Base-by-base conservation (phyloP, 2,888 invertebrate genomes). In the Stegophylla sp. region DNA sequence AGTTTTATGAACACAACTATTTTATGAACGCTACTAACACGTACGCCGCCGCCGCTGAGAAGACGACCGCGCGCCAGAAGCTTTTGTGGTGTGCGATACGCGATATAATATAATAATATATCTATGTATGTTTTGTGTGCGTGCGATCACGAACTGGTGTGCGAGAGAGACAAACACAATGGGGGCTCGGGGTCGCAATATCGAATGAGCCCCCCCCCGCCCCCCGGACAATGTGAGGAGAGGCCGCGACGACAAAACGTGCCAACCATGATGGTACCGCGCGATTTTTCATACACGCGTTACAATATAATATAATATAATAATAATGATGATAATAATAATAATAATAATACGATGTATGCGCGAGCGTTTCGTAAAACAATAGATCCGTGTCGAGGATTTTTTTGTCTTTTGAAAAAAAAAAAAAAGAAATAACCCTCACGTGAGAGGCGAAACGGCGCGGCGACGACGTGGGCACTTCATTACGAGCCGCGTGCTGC, bases 221-320 rank as follows among this genome's bases (percentile, higher is more conserved):
- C 76, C 67, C 56, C 76, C 67, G 76, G 76, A 77, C 76, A 77
- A 77, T 64, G 20, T 23, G n/a, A n/a, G n/a, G n/a, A n/a, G n/a
- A n/a, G n/a, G n/a, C 10, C n/a, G n/a, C 4, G 67, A 41, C 45
- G 67, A 77, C 76, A 23, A 79, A 75, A 79, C 77, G 77, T 69
- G 69, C 59, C 67, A n/a, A n/a, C 45, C 48, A 69, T 61, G 77
- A 79, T 61, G 77, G 77, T 79, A 79, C 61, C 69, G 17, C 28
- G 53, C 66, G 76, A 76, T 76, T 76, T 76, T 67, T 66, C 51
- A 23, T 12, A 43, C n/a, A 17, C 23, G 61, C 51, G 34, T 43
- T n/a, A n/a, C n/a, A n/a, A n/a, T n/a, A n/a, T n/a, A n/a, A n/a
- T n/a, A n/a, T n/a, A n/a, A n/a, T n/a, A n/a, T n/a, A n/a, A n/a